Base-by-base conservation (phyloP, 2,888 invertebrate species). In the Tipula confusa region DNA sequence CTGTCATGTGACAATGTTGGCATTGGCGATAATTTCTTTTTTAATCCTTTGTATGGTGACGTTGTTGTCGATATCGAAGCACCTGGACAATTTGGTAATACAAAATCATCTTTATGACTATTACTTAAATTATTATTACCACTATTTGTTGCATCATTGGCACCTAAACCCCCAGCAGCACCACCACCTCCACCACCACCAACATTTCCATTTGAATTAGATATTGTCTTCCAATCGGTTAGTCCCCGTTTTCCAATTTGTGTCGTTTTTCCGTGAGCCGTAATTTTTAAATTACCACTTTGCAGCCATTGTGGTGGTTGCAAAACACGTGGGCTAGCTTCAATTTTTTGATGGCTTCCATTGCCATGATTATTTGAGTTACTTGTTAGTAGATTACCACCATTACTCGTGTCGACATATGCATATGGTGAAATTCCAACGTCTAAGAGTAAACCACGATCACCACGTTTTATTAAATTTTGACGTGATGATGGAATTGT, bases 21-120 rank as follows among this genome's bases (percentile, higher is more conserved):
- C 84, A 85, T 84, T 18, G 85, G 85, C n/a, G 85, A 85, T 9
- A 85, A 82, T 82, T 85, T 85, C 84, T 86, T 85, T 48, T 84
- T 85, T 64, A 82, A 83, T 36, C 85, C 84, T 82, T 84, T 85
- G 83, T 84, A 85, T 43, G 85, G 85, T 82, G 84, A 84, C 84
- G 84, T 84, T 64, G 84, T 83, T 29, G 84, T 81, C 82, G 83
- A 28, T 9, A 83, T 0, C 28, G 38, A 38, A 38, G 18, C 84
- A 18, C 86, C 86, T 28, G 86, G 85, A 83, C 85, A 86, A 83
- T 85, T 85, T 84, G 86, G 85, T 80, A 85, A 84, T 79, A 85
- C 83, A 83, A 85, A 84, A 84, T 85, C 85, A 84, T 82, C 84
- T 9, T 83, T 83, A 36, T 85, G 84, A 28, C 79, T 38, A 18